Conservation (phyloP, 2,113 vertebrate genomes). For the Neopipo cinnamomea region DNA sequence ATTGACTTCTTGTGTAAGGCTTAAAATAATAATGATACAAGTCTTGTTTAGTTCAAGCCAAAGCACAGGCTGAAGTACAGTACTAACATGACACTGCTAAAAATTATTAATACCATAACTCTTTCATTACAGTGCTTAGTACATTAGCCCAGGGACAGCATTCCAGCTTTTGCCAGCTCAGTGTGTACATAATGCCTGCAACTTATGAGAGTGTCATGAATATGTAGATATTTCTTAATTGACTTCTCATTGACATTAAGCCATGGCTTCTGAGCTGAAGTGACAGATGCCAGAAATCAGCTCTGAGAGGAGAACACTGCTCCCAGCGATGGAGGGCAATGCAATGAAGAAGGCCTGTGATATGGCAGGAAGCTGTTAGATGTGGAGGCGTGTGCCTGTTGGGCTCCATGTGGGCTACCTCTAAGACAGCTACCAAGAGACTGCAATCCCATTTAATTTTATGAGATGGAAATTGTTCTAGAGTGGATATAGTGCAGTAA, state of each 20-base stretch:
- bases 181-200: not conserved
- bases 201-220: conserved; percentile 23
- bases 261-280: not conserved
- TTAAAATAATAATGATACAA: conserved; percentile 39
- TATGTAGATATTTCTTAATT: conserved; percentile 47
- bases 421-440: not conserved
- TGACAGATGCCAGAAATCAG: not conserved
- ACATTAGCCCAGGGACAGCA: conserved; percentile 12
- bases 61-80: not conserved
- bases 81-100: conserved; percentile 15
- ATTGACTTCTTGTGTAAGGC: not conserved
- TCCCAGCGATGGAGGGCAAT: not conserved
- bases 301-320: not conserved
- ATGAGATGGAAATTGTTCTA: not conserved
- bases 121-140: conserved; percentile 46
- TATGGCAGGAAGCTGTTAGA: not conserved
- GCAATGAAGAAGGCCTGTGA: not conserved
- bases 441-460: not conserved
- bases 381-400: not conserved
- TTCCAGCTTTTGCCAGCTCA: conserved; percentile 6
- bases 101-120: conserved; percentile 9
- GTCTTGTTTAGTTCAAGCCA: not conserved
- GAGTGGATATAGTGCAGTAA: not conserved
- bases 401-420: not conserved
- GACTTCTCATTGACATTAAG: conserved; percentile 11